Conservation (phyloP, 2,797 vertebrate species). For the Smutsia gigantea region DNA sequence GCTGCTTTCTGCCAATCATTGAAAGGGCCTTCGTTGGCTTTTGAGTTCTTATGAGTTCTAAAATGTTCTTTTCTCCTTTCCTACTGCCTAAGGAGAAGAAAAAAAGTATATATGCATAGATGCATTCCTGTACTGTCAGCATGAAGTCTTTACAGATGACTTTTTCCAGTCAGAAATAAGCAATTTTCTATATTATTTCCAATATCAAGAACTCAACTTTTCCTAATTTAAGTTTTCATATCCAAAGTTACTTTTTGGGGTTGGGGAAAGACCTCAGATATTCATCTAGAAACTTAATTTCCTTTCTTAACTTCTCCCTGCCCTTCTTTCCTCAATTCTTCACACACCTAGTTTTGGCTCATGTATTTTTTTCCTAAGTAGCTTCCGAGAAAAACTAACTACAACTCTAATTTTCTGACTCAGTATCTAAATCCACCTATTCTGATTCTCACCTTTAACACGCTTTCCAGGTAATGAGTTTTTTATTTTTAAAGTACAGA, state of each 20-base stretch:
- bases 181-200: constrained; percentile 49
- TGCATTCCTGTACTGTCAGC: constrained; percentile 30
- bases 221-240: neutral
- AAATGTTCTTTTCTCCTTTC: neutral
- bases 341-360: neutral
- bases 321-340: neutral
- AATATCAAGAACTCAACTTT: constrained; percentile 41
- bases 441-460: neutral
- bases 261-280: neutral
- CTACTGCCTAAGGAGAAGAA: neutral
- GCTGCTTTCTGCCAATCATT: neutral
- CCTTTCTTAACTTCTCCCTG: neutral
- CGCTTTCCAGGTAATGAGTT: neutral
- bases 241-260: neutral
- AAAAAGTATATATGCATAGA: neutral
- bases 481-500: constrained; percentile 34
- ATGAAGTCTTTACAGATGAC: constrained; percentile 18
- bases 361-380: neutral
- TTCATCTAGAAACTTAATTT: neutral
- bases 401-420: neutral
- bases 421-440: neutral
- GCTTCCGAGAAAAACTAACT: neutral
- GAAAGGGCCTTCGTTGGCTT: neutral
- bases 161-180: constrained; percentile 39
- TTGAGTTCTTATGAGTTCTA: neutral